Base-by-base conservation (phyloP, 2,797 vertebrate species). In the Acanthiza pusilla region DNA sequence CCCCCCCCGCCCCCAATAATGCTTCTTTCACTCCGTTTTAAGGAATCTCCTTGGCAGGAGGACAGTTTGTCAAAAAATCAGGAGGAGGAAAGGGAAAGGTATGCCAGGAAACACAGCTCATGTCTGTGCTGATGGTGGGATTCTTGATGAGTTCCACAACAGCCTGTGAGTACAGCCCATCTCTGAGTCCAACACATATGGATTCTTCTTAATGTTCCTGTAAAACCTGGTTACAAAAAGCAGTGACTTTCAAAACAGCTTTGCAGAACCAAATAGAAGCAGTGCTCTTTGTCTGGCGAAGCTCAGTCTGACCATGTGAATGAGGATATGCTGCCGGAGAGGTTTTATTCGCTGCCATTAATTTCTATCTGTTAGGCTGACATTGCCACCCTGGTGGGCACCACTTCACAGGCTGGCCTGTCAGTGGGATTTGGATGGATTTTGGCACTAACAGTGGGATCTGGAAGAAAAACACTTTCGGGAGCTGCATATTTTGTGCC, bases 11-110 rank as follows among this genome's bases (percentile, higher is more conserved):
- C 48, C 15, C 48, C 32, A 65, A 4, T 79, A 94, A 53, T 82
- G 61, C 57, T 93, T 91, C 74, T 87, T 91, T 91, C 71, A 92
- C 83, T 82, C 16, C 10, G 1, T 68, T 73, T 68, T 73, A 74
- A 94, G 53, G 63, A 82, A 77, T 82, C 60, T 95, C 23, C 67
- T 91, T 94, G 85, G 91, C 86, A 93, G 61, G 22, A 91, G 40
- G 29, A 94, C 38, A 74, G 50, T 47, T 81, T 82, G 48, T 79
- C 0, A 1, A 63, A 94, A 91, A 92, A 58, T 22, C 11, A 20
- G 72, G 86, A 89, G 68, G 53, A 82, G 68, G 72, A 85, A 82
- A 91, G 65, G 50, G 42, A 80, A 87, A 93, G 85, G 71, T 91
- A 70, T 55, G 55, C 51, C 73, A 76, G 88, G 85, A 95, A 88